Conservation (phyloP, 2,888 invertebrate species). For the Caenorhabditis wallacei region DNA sequence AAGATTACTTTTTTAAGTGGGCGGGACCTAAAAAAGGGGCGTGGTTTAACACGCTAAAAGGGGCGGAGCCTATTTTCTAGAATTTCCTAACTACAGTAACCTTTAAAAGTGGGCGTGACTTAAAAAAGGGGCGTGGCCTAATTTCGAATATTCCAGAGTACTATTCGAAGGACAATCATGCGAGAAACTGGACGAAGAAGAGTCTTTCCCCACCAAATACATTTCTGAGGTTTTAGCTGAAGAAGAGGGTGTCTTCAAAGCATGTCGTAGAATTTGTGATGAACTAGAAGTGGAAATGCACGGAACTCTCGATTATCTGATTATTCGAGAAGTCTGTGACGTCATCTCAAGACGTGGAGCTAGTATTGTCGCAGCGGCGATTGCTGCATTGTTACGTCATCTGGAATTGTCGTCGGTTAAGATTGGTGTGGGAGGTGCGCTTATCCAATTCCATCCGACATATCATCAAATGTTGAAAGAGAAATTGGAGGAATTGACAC, state of each 20-base stretch:
- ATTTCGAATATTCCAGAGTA: constrained; percentile 46
- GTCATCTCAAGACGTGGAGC: constrained; percentile 81
- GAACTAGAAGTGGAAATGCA: constrained; percentile 83
- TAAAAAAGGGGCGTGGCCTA: background rate
- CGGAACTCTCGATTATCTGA: constrained; percentile 80
- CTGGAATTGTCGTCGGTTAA: constrained; percentile 76
- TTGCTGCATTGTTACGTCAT: constrained; percentile 82
- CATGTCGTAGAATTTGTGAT: constrained; percentile 82
- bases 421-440: constrained; percentile 83
- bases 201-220: constrained; percentile 83
- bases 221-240: constrained; percentile 83
- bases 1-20: too few relatives aligned
- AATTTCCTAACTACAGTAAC: background rate
- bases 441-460: constrained; percentile 83
- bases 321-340: constrained; percentile 82
- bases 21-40: too few relatives aligned
- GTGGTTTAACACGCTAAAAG: too few relatives aligned
- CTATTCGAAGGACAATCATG: constrained; percentile 80
- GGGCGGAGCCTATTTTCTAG: too few relatives aligned
- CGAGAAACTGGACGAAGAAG: constrained; percentile 79
- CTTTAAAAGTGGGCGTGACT: background rate
- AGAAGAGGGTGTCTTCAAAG: constrained; percentile 79
- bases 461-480: constrained; percentile 80
- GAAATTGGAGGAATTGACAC: constrained; percentile 79
- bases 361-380: constrained; percentile 82